Conservation (phyloP, 2,113 vertebrate species). For the Rafetus swinhoei region DNA sequence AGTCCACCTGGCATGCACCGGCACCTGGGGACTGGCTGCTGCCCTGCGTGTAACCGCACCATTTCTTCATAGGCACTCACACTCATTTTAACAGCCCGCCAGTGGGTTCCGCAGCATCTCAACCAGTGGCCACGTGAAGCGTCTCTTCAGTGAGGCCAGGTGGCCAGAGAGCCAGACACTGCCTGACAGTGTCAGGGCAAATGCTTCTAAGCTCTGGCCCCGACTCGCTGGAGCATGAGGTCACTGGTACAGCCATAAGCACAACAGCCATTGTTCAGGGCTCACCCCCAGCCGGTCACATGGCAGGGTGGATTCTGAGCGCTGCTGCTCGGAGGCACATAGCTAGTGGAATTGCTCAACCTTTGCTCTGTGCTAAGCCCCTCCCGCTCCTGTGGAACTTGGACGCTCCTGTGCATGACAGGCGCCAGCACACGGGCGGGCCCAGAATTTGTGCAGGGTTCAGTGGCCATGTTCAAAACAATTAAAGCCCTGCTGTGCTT, state of each 20-base stretch:
- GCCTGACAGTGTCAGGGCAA: constrained; percentile 74
- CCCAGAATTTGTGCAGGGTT: too few relatives aligned
- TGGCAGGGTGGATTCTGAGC: neutral
- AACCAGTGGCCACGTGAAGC: neutral
- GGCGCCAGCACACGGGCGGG: too few relatives aligned
- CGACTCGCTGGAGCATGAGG: constrained; percentile 63
- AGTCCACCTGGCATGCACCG: too few relatives aligned
- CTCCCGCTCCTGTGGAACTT: rapidly evolving
- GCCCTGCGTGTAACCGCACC: too few relatives aligned
- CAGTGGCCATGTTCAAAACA: neutral
- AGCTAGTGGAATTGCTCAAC: rapidly evolving
- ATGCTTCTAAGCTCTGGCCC: constrained; percentile 62
- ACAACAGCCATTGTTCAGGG: constrained; percentile 19
- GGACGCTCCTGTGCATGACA: too few relatives aligned
- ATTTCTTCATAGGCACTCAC: too few relatives aligned
- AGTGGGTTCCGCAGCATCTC: neutral
- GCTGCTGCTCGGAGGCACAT: neutral
- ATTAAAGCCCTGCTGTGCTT: neutral
- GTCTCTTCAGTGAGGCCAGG: neutral
- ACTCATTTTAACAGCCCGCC: too few relatives aligned
- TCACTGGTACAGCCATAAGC: constrained; percentile 43
- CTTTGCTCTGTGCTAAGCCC: rapidly evolving
- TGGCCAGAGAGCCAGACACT: constrained; percentile 51
- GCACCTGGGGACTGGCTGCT: too few relatives aligned
- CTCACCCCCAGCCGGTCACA: constrained; percentile 20